Conservation (phyloP, 2,113 vertebrate species). For the Ovis aries region ARS-UI_Ramb_v3.0 NC_056062.1:12232501-12233000, state of each 20-base stretch:
- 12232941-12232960: background rate
- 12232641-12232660: background rate
- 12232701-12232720: background rate
- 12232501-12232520: background rate
- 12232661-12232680: background rate
- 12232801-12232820: background rate
- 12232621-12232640: background rate
- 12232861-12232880: background rate
- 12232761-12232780: background rate
- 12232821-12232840: background rate
- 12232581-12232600: background rate
- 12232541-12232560: background rate
- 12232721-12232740: background rate
- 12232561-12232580: background rate
- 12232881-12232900: background rate
- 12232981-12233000: background rate
- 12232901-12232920: background rate
- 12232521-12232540: background rate
- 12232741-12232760: background rate
- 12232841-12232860: background rate
- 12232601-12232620: background rate
- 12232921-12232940: background rate
- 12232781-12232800: background rate
- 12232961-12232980: background rate
- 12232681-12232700: background rate